Base-by-base conservation (phyloP, 2,888 invertebrate genomes). In the Antheraea assamensis region DNA sequence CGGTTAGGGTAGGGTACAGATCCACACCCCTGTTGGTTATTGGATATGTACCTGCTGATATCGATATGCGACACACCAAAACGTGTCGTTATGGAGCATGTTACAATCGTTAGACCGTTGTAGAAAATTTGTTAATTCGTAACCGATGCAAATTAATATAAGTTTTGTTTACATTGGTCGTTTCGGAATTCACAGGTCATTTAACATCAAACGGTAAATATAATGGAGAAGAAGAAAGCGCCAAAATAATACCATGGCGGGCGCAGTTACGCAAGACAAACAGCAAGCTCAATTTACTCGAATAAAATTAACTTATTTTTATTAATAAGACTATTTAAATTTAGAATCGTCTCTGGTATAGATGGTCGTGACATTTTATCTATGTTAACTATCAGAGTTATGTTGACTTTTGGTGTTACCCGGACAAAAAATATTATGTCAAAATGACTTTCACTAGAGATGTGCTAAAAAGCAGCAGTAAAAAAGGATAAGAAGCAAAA, bases 231-330 rank as follows among this genome's bases (percentile, higher is more conserved):
- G 95, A 96, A 64, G 96, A 96, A 77, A 95, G 93, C 75, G 95
- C 96, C 52, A 96, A 96, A 83, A 97, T 98, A 73, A 98, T 98
- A 76, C 98, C 98, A 1, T 98, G 98, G 98, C 95, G 98, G 83
- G 98, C 98, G 49, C 98, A 98, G 85, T 94, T 98, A 71, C 96
- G 98, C 86, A 98, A 98, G 92, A 98, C 98, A 24, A 98, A 98
- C 90, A 98, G 98, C 95, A 98, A 97, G 87, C 95, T 98, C 76
- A 98, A 97, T 90, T 95, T 98, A 81, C 95, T 98, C 85, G 98
- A 97, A 83, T 94, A 92, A n/a, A n/a, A 83, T 74, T 30, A n/a
- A 73, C 70, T 73, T 73, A 73, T 73, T 73, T 64, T 64, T 73
- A 71, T 27, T 73, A 70, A 27, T 73, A 73, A 58, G 73, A 35